These are phyloP conservation scores for Xestia ashworthii DNA, from an alignment of 2,888 invertebrate species.

Conservation along the genomic window DNA sequence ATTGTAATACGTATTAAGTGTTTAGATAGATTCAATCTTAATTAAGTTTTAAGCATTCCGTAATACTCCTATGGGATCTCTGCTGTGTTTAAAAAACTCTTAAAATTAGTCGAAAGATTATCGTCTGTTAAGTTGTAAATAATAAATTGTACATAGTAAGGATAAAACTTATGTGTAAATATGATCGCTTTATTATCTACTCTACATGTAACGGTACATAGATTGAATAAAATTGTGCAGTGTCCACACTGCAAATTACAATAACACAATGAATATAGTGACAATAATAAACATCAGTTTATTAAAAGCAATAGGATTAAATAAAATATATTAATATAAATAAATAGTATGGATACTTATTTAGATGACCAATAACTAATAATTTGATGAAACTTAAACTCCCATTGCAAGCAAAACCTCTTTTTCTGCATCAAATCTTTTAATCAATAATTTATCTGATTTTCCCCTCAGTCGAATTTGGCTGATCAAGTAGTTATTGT, in stretches of 20 bases:
- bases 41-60: conserved; percentile 89
- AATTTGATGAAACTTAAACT: conserved; percentile 31
- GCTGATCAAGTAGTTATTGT: conserved; percentile 37
- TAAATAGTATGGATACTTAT: conserved; percentile 44
- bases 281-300: conserved; percentile 87
- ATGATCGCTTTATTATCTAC: conserved; percentile 75
- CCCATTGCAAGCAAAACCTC: conserved; percentile 22
- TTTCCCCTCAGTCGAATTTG: conserved; percentile 22
- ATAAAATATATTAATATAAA: conserved; percentile 54
- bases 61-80: conserved; percentile 89
- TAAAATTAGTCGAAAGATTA: conserved; percentile 85
- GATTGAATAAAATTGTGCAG: conserved; percentile 43
- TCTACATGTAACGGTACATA: conserved; percentile 51
- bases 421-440: conserved; percentile 4
- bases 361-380: background rate
- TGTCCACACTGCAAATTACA: conserved; percentile 47
- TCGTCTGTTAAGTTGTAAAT: conserved; percentile 80
- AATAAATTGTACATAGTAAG: conserved; percentile 76
- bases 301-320: conserved; percentile 75
- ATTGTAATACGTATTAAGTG: conserved; percentile 77
- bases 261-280: conserved; percentile 79
- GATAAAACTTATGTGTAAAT: conserved; percentile 80
- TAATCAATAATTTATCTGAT: background rate
- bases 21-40: conserved; percentile 88
- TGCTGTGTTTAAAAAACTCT: conserved; percentile 88